phyloP scores from a whole-genome alignment of 2,888 invertebrate genomes.

The Pseudococcus longispinus region DNA sequence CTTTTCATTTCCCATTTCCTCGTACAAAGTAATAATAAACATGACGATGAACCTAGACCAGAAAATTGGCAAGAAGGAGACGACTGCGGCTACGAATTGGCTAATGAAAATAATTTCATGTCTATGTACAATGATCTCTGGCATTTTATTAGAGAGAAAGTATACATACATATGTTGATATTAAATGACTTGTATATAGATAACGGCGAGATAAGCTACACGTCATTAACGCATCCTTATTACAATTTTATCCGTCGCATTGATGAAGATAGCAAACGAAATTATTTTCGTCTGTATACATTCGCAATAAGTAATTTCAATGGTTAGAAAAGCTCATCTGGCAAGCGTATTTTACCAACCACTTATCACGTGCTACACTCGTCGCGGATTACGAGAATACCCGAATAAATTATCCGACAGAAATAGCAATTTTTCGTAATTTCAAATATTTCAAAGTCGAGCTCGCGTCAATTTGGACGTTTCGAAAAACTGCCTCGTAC shows the following conservation, averaged over 20 bases:
- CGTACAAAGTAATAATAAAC: neutral
- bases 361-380: neutral
- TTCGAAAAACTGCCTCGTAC: neutral
- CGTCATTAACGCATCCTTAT: neutral
- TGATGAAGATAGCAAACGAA: neutral
- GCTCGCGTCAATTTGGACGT: neutral
- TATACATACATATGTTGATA: neutral
- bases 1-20: neutral
- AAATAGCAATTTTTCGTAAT: conserved; percentile 34
- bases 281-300: neutral
- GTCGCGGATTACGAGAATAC: neutral
- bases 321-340: neutral
- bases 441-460: conserved; percentile 9
- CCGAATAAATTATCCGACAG: conserved; percentile 13
- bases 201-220: neutral
- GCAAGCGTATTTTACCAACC: neutral
- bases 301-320: neutral
- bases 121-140: neutral
- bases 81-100: neutral
- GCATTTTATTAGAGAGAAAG: neutral
- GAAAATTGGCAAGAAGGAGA: neutral
- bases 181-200: neutral
- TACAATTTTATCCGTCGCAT: neutral
- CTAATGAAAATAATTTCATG: neutral
- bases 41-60: neutral